Conservation (phyloP, 2,797 vertebrate genomes). For the Muscicapa striata region DNA sequence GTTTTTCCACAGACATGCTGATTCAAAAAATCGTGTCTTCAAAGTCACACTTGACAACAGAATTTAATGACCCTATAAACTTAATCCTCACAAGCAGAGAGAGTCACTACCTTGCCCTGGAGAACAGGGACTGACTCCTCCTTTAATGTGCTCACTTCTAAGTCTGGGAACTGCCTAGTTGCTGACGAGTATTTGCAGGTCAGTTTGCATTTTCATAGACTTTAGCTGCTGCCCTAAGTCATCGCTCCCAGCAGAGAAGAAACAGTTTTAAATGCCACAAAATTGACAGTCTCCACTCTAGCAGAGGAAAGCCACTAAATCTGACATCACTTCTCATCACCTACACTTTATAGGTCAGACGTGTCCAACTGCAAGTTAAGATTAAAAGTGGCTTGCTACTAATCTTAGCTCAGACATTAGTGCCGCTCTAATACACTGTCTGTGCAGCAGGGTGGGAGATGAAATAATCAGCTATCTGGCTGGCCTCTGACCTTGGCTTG, state of each 20-base stretch:
- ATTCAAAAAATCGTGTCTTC: background rate
- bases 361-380: constrained; percentile 30
- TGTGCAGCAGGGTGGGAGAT: background rate
- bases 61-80: background rate
- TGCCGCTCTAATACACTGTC: background rate
- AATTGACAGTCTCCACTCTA: constrained; percentile 32
- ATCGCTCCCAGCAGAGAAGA: constrained; percentile 3
- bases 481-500: constrained; percentile 38
- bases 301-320: constrained; percentile 46
- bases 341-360: constrained; percentile 51
- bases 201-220: background rate
- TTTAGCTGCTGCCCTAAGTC: constrained; percentile 18
- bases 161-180: background rate
- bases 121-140: background rate
- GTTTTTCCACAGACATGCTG: background rate
- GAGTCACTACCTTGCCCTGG: background rate
- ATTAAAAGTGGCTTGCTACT: constrained; percentile 61
- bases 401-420: constrained; percentile 63
- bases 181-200: background rate
- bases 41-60: background rate
- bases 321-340: constrained; percentile 55
- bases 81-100: background rate
- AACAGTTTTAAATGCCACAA: constrained; percentile 54
- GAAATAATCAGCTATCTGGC: constrained; percentile 18
- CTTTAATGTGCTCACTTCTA: background rate